These are phyloP conservation scores for Tupiocoris notatus DNA, from an alignment of 2,888 invertebrate species.

Conservation along the genomic window DNA sequence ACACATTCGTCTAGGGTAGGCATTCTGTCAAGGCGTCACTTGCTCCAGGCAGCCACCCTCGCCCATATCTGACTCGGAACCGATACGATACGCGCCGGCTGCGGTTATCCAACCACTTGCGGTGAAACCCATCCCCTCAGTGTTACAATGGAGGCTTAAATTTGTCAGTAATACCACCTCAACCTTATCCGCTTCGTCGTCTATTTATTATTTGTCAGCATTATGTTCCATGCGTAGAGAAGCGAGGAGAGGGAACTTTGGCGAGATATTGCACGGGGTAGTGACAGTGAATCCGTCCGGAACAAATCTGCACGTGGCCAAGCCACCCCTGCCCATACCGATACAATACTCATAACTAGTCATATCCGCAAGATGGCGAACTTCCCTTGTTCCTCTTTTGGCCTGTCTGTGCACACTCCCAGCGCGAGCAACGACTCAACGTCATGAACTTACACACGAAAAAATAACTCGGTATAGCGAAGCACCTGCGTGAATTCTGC, in stretches of 20 bases:
- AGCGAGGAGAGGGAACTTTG: not conserved
- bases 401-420: not conserved
- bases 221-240: not conserved
- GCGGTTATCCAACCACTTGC: slow-evolving; percentile 36
- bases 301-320: slow-evolving; percentile 46
- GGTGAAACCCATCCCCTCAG: not conserved
- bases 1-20: not conserved
- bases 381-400: slow-evolving; percentile 2
- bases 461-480: too few relatives aligned
- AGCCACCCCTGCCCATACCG: not conserved
- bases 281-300: slow-evolving; percentile 38
- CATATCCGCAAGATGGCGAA: slow-evolving; percentile 41
- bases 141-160: slow-evolving; percentile 40
- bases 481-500: too few relatives aligned
- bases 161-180: slow-evolving; percentile 39
- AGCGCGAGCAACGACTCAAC: too few relatives aligned
- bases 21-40: slow-evolving; percentile 20
- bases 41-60: slow-evolving; percentile 1
- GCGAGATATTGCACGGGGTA: slow-evolving; percentile 34
- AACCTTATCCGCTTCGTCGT: not conserved
- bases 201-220: slow-evolving; percentile 35
- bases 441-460: too few relatives aligned
- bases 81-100: slow-evolving; percentile 22
- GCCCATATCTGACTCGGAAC: not conserved
- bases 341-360: slow-evolving; percentile 48